Percentiles rank a stretch among this genome's conserved stretches.
Conservation (phyloP, 2,113 vertebrate genomes). For the Sapajus apella region DNA sequence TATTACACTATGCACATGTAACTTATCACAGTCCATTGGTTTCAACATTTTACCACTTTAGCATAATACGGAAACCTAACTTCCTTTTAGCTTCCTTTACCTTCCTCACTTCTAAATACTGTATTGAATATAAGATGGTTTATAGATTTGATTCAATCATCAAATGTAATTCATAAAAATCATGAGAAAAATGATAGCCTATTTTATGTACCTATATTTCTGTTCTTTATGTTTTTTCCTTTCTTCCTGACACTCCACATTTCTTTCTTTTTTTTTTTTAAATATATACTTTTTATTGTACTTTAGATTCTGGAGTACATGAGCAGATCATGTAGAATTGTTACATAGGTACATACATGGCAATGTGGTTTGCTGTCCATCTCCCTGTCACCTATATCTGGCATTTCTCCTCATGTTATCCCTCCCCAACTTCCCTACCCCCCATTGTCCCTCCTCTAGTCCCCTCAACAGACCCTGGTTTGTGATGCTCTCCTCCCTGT, state of each 20-base stretch:
- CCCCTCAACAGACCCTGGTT: no score
- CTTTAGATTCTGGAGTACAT: no score
- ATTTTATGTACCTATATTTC: not conserved
- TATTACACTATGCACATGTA: not conserved
- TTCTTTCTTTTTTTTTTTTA: not conserved
- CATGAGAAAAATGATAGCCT: not conserved
- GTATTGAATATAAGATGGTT: not conserved
- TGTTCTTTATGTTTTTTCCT: not conserved
- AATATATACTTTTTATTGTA: no score
- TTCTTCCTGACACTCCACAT: not conserved
- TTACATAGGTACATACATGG: no score
- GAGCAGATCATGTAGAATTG: no score
- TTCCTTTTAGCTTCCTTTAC: not conserved
- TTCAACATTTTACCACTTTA: not conserved
- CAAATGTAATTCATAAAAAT: not conserved
- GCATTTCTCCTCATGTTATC: no score
- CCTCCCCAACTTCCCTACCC: no score
- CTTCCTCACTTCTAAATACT: not conserved
- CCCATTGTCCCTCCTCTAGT: no score
- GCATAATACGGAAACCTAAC: not conserved
- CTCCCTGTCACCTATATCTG: no score
- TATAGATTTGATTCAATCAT: not conserved
- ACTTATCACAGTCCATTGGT: not conserved
- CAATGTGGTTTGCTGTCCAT: no score
- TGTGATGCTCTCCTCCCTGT: no score